Conservation (phyloP, 37 sponge, comb jelly and placozoan genomes). For the Aplysina aerophoba region DNA sequence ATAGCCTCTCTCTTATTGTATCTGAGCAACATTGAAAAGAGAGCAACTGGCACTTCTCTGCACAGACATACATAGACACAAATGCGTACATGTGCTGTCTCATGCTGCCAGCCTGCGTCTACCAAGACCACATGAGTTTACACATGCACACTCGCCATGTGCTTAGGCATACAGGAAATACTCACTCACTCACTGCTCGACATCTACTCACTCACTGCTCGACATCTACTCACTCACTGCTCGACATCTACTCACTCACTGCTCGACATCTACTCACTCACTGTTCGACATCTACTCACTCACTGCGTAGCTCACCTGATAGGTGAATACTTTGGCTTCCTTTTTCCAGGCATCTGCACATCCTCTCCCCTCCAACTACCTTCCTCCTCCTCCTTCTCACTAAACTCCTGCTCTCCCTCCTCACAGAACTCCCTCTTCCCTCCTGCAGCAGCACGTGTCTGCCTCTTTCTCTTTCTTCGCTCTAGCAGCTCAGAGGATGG, state of each 20-base stretch:
- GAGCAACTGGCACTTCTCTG: no score
- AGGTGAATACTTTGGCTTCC: conserved; percentile 13
- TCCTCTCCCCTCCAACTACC: background rate
- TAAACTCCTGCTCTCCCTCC: background rate
- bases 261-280: no score
- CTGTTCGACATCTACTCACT: no score
- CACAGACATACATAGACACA: background rate
- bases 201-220: no score
- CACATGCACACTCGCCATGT: no score
- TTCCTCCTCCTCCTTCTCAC: background rate
- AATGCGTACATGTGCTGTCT: no score
- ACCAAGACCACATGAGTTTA: no score
- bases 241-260: no score
- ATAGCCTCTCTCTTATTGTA: conserved; percentile 73
- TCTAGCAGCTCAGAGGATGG: background rate
- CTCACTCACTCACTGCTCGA: no score
- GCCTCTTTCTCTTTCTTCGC: background rate
- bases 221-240: no score
- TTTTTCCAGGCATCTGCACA: background rate
- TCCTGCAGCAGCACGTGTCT: background rate
- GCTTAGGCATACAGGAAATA: no score
- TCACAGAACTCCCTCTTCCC: background rate
- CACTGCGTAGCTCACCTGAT: conserved; percentile 19
- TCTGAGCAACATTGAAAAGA: conserved; percentile 22
- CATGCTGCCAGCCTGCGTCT: no score